These are phyloP conservation scores for Catotricha subobsoleta DNA, from an alignment of 2,888 invertebrate species.

Conservation along the genomic window DNA sequence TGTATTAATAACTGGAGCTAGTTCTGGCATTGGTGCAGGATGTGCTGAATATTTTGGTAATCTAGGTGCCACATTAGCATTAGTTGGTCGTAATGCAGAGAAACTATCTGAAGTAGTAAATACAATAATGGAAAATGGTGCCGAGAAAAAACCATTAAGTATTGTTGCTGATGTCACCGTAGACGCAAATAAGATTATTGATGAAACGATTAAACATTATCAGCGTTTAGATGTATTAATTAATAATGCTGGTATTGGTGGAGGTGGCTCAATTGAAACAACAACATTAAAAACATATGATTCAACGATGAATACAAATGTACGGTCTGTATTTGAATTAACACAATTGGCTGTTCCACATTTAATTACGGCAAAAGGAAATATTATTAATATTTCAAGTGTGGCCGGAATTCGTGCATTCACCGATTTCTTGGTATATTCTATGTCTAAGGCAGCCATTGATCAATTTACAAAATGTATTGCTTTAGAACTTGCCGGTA, in stretches of 20 bases:
- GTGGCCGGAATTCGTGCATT: slow-evolving; percentile 84
- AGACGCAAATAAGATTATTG: slow-evolving; percentile 33
- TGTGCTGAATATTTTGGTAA: slow-evolving; percentile 48
- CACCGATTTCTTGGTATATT: slow-evolving; percentile 77
- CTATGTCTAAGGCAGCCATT: slow-evolving; percentile 80
- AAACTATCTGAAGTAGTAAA: slow-evolving; percentile 42
- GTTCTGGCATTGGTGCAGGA: slow-evolving; percentile 56
- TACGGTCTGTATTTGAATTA: slow-evolving; percentile 61
- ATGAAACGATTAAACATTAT: slow-evolving; percentile 52
- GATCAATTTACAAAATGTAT: slow-evolving; percentile 90
- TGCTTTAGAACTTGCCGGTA: slow-evolving; percentile 68
- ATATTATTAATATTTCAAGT: slow-evolving; percentile 88
- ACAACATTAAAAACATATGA: slow-evolving; percentile 78
- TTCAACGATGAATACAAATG: slow-evolving; percentile 73
- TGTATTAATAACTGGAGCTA: slow-evolving; percentile 46
- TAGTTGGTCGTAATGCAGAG: slow-evolving; percentile 49
- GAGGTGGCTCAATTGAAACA: slow-evolving; percentile 66
- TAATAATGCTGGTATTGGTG: slow-evolving; percentile 79
- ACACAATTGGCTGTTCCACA: slow-evolving; percentile 79
- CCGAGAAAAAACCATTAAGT: background rate
- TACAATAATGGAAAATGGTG: background rate
- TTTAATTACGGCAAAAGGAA: slow-evolving; percentile 66
- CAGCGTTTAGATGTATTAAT: slow-evolving; percentile 66
- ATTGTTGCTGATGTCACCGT: slow-evolving; percentile 1
- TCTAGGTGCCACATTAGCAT: slow-evolving; percentile 40